Evolutionary conservation across 30 jellyfish, hydroid and myxozoan genomes (phyloP).

Genomic region (Hydractinia echinata): DNA sequence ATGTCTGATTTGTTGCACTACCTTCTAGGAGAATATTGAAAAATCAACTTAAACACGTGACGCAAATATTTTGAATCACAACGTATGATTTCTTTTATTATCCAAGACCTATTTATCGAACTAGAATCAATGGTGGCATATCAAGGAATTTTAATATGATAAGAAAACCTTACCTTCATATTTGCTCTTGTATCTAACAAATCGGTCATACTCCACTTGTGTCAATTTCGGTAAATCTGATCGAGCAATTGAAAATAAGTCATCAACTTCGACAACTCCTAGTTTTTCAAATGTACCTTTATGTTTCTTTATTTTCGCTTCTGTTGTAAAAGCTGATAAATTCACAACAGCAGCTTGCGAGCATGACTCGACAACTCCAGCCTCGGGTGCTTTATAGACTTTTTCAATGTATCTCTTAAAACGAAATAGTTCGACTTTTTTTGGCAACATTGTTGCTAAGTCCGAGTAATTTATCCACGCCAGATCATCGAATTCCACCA

Average conservation of each 20-base stretch:
- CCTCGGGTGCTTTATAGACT: background rate
- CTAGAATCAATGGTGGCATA: too few relatives aligned
- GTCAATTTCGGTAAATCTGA: background rate
- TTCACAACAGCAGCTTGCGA: background rate
- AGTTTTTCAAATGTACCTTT: background rate
- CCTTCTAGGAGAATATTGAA: too few relatives aligned
- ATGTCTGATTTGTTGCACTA: too few relatives aligned
- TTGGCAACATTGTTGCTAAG: background rate
- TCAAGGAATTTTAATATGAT: too few relatives aligned
- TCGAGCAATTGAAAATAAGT: background rate
- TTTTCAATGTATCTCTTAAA: background rate
- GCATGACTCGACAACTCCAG: background rate
- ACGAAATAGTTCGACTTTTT: constrained; percentile 8
- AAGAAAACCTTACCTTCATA: background rate
- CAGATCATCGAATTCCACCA: constrained; percentile 12
- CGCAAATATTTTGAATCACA: too few relatives aligned
- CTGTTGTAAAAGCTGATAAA: background rate
- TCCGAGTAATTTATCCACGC: constrained; percentile 5
- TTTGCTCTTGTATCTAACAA: background rate
- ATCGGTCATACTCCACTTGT: constrained; percentile 14
- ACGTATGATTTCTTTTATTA: too few relatives aligned
- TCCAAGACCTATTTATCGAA: too few relatives aligned
- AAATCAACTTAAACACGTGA: too few relatives aligned
- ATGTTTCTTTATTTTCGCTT: background rate
- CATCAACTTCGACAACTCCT: constrained; percentile 16